A percentile compares a stretch with the other conserved stretches of the same genome.
Conservation (phyloP, 2,888 invertebrate genomes). For the Drosophila silvestris region DNA sequence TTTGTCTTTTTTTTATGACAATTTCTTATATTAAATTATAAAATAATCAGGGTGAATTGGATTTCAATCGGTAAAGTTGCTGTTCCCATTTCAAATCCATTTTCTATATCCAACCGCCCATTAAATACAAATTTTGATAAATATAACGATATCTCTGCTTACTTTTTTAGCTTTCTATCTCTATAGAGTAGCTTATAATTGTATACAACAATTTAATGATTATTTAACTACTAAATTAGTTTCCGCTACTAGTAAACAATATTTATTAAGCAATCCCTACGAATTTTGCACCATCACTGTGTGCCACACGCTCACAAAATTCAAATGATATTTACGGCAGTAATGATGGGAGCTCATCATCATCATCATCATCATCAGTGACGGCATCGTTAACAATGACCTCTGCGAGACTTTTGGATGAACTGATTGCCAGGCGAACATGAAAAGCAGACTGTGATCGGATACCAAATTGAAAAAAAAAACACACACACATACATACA, state of each 20-base stretch:
- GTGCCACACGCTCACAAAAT: not conserved
- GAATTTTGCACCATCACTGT: not conserved
- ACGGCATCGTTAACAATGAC: conserved; percentile 39
- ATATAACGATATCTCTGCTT: not conserved
- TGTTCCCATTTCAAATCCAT: not conserved
- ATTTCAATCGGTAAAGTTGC: not conserved
- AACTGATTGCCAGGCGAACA: conserved; percentile 58
- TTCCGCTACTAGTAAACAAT: not conserved
- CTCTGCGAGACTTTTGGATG: conserved; percentile 51
- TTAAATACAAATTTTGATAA: not conserved
- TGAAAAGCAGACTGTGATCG: conserved; percentile 38
- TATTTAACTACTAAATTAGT: not conserved
- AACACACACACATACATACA: not conserved
- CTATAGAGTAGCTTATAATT: not conserved
- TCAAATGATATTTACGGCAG: not conserved
- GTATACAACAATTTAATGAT: not conserved
- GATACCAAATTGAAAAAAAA: conserved; percentile 35
- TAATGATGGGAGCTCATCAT: conserved; percentile 18
- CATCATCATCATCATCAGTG: not conserved
- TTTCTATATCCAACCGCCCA: not conserved
- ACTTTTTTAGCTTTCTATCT: not conserved
- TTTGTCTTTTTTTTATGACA: not conserved
- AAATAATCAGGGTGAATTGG: not conserved
- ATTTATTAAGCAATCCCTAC: not conserved
- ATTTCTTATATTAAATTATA: not conserved